These are phyloP conservation scores for Leptobrachium leishanense DNA, from an alignment of 2,113 vertebrate species.

Conservation along the genomic window DNA sequence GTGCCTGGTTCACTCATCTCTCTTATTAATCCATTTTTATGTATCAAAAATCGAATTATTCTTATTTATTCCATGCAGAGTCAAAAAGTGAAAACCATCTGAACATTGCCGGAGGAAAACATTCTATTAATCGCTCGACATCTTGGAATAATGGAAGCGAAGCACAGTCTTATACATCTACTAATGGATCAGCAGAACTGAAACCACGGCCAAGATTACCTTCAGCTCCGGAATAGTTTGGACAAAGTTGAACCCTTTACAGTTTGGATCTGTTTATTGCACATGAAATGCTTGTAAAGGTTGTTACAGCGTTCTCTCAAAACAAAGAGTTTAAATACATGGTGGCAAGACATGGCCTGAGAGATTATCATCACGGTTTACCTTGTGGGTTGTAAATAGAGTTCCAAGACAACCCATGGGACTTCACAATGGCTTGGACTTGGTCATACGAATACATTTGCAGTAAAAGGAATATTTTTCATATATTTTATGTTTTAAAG, in stretches of 20 bases:
- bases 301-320: slow-evolving; percentile 12
- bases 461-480: not conserved
- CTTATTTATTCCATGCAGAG: slow-evolving; percentile 9
- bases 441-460: slow-evolving; percentile 1
- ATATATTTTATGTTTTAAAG: slow-evolving; percentile 7
- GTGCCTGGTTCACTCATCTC: not conserved
- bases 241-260: not conserved
- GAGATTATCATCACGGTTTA: slow-evolving; percentile 24
- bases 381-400: slow-evolving; percentile 1
- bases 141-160: slow-evolving; percentile 43
- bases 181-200: slow-evolving; percentile 32
- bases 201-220: slow-evolving; percentile 38
- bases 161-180: slow-evolving; percentile 10
- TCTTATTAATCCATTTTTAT: not conserved
- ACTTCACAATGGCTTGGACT: not conserved
- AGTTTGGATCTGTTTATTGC: not conserved
- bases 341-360: not conserved
- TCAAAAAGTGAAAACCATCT: slow-evolving; percentile 25
- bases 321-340: slow-evolving; percentile 4
- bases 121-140: slow-evolving; percentile 41
- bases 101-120: slow-evolving; percentile 27
- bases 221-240: slow-evolving; percentile 36
- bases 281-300: not conserved
- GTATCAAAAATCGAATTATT: not conserved
- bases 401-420: slow-evolving; percentile 6